Evolutionary conservation across 2,888 invertebrate species (phyloP).

Genomic region (Euzophera pinguis): DNA sequence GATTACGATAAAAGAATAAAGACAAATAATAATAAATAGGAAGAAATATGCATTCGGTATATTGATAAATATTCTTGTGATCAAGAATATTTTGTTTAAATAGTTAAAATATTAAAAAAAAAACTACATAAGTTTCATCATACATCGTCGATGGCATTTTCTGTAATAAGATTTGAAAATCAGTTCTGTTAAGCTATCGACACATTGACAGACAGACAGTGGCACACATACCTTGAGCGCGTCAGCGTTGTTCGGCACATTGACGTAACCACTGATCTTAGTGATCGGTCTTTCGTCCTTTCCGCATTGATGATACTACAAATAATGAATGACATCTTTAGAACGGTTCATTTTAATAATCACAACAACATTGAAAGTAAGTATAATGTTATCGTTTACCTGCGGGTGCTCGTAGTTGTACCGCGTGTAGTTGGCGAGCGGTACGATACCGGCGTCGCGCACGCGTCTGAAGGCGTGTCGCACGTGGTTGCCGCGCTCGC

Average conservation of each 20-base stretch:
- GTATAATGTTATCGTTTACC: no score
- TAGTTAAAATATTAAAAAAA: no score
- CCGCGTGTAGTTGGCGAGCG: conserved; percentile 44
- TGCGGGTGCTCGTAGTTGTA: conserved; percentile 32
- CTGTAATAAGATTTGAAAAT: no score
- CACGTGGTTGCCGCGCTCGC: conserved; percentile 56
- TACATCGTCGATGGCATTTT: no score
- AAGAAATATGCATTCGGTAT: no score
- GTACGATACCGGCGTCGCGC: conserved; percentile 46
- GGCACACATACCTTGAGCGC: conserved; percentile 51
- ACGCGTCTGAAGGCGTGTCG: conserved; percentile 50
- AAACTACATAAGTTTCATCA: no score
- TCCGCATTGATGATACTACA: conserved; percentile 43
- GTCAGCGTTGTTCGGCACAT: conserved; percentile 48
- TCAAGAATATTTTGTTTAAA: no score
- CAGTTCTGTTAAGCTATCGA: not conserved
- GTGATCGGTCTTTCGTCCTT: conserved; percentile 48
- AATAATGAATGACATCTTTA: not conserved
- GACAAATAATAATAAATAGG: no score
- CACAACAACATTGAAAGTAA: no score
- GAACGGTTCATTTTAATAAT: not conserved
- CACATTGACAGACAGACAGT: no score
- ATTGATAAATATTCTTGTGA: no score
- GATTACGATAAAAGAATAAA: no score
- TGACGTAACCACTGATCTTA: conserved; percentile 54